A percentile compares a stretch with the other conserved stretches of the same genome.
These are phyloP conservation scores for Pseudachorutes palmiensis DNA, from an alignment of 1,140 invertebrate genomes.

Conservation along the genomic window DNA sequence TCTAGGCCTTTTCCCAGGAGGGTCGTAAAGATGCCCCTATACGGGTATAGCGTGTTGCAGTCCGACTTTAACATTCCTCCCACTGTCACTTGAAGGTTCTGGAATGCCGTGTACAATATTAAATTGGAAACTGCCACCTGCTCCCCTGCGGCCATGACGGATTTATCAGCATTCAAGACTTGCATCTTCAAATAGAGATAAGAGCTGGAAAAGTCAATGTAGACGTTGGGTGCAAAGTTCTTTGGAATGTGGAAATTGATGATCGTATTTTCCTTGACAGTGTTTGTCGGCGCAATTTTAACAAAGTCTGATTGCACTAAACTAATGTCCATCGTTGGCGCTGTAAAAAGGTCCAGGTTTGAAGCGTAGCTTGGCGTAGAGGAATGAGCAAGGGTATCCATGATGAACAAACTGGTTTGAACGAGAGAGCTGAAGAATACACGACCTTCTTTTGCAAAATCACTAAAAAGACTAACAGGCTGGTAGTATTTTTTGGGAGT, in stretches of 20 bases:
- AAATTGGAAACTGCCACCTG: not conserved
- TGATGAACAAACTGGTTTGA: too few species aligned
- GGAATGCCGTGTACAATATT: not conserved
- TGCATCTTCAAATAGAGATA: not conserved
- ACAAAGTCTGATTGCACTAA: not conserved
- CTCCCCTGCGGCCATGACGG: not conserved
- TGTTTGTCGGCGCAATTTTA: not conserved
- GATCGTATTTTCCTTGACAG: not conserved
- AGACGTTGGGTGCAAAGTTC: not conserved
- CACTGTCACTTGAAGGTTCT: not conserved
- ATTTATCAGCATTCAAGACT: not conserved
- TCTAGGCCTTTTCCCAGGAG: not conserved
- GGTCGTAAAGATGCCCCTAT: not conserved
- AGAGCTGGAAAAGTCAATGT: not conserved
- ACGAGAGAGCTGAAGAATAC: not conserved
- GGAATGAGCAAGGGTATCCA: not conserved
- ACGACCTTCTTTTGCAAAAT: not conserved
- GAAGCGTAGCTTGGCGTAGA: not conserved
- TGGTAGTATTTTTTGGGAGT: too few species aligned
- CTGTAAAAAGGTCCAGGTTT: constrained; percentile 1
- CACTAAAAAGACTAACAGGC: not conserved
- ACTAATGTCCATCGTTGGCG: not conserved
- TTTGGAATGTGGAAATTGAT: not conserved
- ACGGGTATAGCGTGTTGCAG: not conserved
- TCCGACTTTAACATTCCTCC: not conserved